Evolutionary conservation across 2,888 invertebrate species (phyloP).

Genomic region (Drosophila kanekoi): DNA sequence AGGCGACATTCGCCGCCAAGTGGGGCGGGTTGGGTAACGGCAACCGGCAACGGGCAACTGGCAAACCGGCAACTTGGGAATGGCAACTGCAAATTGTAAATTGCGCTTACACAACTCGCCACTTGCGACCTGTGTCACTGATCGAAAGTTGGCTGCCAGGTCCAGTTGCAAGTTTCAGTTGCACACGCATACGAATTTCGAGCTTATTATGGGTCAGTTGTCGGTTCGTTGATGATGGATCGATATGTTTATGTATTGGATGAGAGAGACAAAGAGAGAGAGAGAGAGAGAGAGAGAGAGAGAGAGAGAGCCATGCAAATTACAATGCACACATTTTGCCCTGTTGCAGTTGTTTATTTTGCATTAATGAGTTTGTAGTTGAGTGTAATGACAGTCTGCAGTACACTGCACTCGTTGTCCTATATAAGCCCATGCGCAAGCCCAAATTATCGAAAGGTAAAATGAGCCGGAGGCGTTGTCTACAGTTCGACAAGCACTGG

Average conservation of each 20-base stretch:
- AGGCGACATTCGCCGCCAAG: constrained; percentile 72
- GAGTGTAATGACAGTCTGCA: constrained; percentile 64
- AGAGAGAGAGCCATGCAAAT: constrained; percentile 57
- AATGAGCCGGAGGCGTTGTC: constrained; percentile 17
- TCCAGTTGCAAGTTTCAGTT: constrained; percentile 12
- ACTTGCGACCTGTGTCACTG: constrained; percentile 52
- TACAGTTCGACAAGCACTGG: constrained; percentile 56
- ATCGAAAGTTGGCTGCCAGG: constrained; percentile 50
- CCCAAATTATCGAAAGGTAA: constrained; percentile 54
- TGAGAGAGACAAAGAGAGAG: no score
- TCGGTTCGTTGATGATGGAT: constrained; percentile 45
- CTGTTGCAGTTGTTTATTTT: constrained; percentile 71
- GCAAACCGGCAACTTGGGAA: constrained; percentile 35
- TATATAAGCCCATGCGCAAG: constrained; percentile 27
- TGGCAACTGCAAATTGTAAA: constrained; percentile 50
- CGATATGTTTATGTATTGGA: constrained; percentile 14
- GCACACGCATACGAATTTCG: constrained; percentile 14
- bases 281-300: background rate
- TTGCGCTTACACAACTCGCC: constrained; percentile 41
- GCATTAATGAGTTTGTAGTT: constrained; percentile 77
- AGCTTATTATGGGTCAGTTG: constrained; percentile 58
- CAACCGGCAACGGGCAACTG: constrained; percentile 21
- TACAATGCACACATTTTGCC: constrained; percentile 47
- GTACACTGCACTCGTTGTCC: constrained; percentile 37
- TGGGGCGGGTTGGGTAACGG: constrained; percentile 56